A percentile compares a stretch with the other conserved stretches of the same genome.
Evolutionary conservation across 2,888 invertebrate genomes (phyloP).

Genomic region (Mantis religiosa): DNA sequence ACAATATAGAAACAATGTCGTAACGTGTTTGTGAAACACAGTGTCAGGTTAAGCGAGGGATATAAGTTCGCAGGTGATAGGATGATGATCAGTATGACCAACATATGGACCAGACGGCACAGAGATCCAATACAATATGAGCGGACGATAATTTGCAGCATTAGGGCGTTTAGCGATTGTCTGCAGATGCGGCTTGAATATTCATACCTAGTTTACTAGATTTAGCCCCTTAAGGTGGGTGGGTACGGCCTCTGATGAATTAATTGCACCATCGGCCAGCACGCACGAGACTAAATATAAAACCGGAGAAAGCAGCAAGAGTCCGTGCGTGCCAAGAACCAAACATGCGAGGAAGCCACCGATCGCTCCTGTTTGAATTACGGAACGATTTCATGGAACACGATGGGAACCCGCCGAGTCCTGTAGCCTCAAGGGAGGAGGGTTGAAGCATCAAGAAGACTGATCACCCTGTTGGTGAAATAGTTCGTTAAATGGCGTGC

Average conservation of each 20-base stretch:
- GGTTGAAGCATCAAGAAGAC: background rate
- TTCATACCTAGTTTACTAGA: slow-evolving; percentile 6
- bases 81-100: background rate
- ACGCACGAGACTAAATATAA: background rate
- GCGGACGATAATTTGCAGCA: background rate
- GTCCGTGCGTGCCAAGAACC: background rate
- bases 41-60: background rate
- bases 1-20: too few species aligned
- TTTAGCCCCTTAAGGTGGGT: background rate
- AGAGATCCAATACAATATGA: background rate
- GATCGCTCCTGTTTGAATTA: background rate
- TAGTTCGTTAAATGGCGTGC: background rate
- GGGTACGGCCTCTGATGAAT: background rate
- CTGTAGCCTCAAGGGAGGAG: background rate
- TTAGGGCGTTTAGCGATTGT: background rate
- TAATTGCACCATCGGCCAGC: background rate
- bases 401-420: background rate
- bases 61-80: background rate
- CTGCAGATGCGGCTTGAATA: slow-evolving; percentile 2
- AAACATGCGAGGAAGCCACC: background rate
- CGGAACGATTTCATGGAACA: background rate
- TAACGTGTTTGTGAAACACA: background rate
- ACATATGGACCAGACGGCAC: background rate
- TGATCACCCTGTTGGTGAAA: background rate
- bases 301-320: background rate